phyloP scores from a whole-genome alignment of 2,113 vertebrate genomes.

The Procavia capensis region DNA sequence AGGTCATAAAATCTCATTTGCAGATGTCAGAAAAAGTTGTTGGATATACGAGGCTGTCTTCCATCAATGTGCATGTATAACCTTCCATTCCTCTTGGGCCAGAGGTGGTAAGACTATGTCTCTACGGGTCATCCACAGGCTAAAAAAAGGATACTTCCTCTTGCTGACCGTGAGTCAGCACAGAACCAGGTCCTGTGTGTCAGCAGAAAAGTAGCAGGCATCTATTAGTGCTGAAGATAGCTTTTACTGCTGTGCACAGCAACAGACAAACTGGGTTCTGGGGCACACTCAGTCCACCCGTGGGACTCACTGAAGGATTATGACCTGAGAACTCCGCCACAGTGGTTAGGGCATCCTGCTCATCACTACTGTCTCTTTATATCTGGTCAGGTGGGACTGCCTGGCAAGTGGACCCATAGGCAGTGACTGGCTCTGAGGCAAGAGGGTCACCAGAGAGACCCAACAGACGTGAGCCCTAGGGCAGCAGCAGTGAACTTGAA shows the following conservation, averaged over 20 bases:
- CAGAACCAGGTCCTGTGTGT: neutral
- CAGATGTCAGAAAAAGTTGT: neutral
- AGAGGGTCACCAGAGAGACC: neutral
- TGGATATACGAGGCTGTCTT: neutral
- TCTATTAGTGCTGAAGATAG: neutral
- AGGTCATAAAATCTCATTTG: neutral
- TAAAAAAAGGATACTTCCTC: neutral
- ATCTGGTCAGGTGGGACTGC: neutral
- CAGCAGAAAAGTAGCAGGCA: neutral
- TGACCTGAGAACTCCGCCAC: neutral
- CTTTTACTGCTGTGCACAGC: neutral
- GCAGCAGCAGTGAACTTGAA: neutral
- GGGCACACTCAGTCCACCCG: rapidly evolving
- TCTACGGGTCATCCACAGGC: neutral
- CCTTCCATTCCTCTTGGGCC: neutral
- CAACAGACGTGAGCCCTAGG: neutral
- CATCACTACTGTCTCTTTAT: neutral
- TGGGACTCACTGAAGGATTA: neutral
- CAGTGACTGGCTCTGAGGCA: neutral
- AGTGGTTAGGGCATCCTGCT: neutral
- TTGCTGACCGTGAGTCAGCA: neutral
- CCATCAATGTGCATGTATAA: neutral
- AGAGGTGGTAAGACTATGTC: neutral
- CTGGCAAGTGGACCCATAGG: neutral
- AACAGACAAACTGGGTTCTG: neutral